These are phyloP conservation scores for Cyprinodon brontotheroides DNA, from an alignment of 2,113 vertebrate species.

Conservation along the genomic window DNA sequence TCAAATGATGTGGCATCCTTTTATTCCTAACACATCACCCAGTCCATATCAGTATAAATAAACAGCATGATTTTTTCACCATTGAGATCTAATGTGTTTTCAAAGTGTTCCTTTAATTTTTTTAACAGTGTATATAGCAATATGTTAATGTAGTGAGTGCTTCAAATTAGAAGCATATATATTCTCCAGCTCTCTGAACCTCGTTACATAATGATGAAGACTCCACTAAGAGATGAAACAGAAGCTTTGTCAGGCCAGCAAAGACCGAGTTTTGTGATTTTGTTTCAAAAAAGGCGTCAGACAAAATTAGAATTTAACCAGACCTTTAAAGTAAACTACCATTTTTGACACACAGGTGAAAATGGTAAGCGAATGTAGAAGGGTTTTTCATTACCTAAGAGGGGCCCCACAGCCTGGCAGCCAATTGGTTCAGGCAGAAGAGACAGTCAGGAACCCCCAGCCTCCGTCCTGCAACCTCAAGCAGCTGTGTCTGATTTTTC, in stretches of 20 bases:
- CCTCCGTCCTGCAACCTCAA: constrained; percentile 30
- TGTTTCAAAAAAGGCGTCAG: constrained; percentile 34
- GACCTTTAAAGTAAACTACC: constrained; percentile 38
- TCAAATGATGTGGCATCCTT: no score
- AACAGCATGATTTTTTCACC: no score
- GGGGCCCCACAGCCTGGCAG: constrained; percentile 37
- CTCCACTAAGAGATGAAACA: constrained; percentile 42
- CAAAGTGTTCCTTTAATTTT: no score
- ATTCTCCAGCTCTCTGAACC: no score
- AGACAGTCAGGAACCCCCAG: constrained; percentile 39
- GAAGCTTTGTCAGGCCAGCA: constrained; percentile 26
- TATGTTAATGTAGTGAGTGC: no score
- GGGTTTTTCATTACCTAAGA: constrained; percentile 48
- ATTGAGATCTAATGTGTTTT: no score
- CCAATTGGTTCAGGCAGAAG: constrained; percentile 28
- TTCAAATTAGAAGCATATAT: no score
- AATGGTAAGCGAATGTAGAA: constrained; percentile 57
- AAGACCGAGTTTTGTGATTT: constrained; percentile 13
- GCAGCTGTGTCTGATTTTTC: constrained; percentile 67
- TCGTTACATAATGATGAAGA: background rate
- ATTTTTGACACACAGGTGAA: constrained; percentile 58
- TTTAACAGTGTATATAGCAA: no score
- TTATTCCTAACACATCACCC: no score
- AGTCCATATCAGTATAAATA: no score
- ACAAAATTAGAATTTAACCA: constrained; percentile 16